Conservation (phyloP, 1,140 invertebrate species). For the Eriosoma lanigerum region DNA sequence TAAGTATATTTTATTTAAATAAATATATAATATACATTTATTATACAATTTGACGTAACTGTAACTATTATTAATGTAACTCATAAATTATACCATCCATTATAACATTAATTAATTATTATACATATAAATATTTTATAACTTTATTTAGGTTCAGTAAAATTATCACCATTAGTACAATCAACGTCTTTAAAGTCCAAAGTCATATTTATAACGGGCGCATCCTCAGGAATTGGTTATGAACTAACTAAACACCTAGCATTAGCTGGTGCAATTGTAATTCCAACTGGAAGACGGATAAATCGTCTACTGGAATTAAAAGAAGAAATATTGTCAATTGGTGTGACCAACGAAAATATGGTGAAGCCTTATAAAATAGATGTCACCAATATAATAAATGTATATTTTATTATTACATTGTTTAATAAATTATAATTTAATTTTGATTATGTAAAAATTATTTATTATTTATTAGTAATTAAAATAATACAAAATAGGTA, state of each 20-base stretch:
- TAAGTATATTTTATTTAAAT: no score
- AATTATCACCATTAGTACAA: slow-evolving; percentile 2
- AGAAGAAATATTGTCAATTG: slow-evolving; percentile 27
- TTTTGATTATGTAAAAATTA: no score
- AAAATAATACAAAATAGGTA: slow-evolving; percentile 53
- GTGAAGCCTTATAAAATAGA: slow-evolving; percentile 54
- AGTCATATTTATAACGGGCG: slow-evolving; percentile 55
- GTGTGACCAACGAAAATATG: slow-evolving; percentile 22
- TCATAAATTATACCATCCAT: no score
- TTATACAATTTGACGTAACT: no score
- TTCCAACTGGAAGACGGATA: slow-evolving; percentile 54
- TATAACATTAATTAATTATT: no score
- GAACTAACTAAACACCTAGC: slow-evolving; percentile 54
- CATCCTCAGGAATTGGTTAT: slow-evolving; percentile 56
- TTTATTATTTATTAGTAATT: no score
- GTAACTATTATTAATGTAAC: no score
- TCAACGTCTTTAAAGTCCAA: slow-evolving; percentile 49
- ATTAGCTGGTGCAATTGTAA: slow-evolving; percentile 54
- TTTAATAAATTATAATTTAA: no score
- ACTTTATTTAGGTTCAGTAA: background rate
- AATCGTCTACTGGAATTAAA: slow-evolving; percentile 53
- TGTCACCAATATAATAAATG: slow-evolving; percentile 54
- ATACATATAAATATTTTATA: no score
- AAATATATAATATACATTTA: no score
- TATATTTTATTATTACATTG: slow-evolving; percentile 41